Evolutionary conservation across 2,888 invertebrate genomes (phyloP).

Genomic region (Thecocarcelia acutangulata): DNA sequence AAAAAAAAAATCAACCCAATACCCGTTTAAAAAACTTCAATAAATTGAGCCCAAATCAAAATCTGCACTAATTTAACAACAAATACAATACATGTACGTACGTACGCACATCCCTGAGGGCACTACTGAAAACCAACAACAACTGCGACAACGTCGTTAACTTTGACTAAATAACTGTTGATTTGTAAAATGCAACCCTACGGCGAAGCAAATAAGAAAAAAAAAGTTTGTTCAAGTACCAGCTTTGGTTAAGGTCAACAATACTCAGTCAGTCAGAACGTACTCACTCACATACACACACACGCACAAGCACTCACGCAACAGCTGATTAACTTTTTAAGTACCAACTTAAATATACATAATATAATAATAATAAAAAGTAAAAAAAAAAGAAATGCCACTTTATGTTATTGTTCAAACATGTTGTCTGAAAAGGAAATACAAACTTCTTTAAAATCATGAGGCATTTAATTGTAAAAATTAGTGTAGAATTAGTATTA

Average conservation of each 20-base stretch:
- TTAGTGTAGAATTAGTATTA: too few species aligned
- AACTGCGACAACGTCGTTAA: constrained; percentile 44
- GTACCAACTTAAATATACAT: constrained; percentile 42
- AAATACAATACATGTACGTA: not conserved
- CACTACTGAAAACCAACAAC: constrained; percentile 7
- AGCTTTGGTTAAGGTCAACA: constrained; percentile 57
- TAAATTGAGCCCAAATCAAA: constrained; percentile 20
- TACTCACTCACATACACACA: not conserved
- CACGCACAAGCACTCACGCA: constrained; percentile 23
- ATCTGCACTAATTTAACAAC: constrained; percentile 28
- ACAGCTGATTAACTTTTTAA: constrained; percentile 64
- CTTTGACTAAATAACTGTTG: constrained; percentile 57
- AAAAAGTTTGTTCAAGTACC: constrained; percentile 38
- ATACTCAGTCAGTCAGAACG: constrained; percentile 6
- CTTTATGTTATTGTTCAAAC: constrained; percentile 46
- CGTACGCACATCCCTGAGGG: constrained; percentile 26
- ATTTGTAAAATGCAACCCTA: constrained; percentile 53
- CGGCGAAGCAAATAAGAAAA: constrained; percentile 13
- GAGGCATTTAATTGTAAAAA: constrained; percentile 10
- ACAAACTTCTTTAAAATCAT: constrained; percentile 22
- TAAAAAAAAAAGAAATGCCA: constrained; percentile 33
- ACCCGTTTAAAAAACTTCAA: constrained; percentile 12
- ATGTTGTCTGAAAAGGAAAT: constrained; percentile 35
- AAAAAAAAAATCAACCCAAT: not conserved
- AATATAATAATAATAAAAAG: not conserved